Conservation (phyloP, 2,797 vertebrate species). For the Amblyopsis hoosieri region DNA sequence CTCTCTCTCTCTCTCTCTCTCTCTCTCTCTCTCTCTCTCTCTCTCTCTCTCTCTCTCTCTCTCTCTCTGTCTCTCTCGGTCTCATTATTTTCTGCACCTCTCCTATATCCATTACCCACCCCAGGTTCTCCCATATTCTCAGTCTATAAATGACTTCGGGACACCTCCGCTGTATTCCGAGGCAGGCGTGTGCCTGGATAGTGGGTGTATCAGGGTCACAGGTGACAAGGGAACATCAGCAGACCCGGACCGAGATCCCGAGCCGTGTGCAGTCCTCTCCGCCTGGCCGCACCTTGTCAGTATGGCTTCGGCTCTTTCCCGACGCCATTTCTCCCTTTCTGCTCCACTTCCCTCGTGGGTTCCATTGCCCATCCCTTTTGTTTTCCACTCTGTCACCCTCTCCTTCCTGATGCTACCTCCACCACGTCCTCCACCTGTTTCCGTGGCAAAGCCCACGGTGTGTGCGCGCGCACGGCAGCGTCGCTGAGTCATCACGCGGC, state of each 20-base stretch:
- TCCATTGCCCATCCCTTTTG: conserved; percentile 22
- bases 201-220: conserved; percentile 18
- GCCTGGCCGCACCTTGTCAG: conserved; percentile 3
- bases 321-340: conserved; percentile 3
- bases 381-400: conserved; percentile 11
- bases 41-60: too few species aligned
- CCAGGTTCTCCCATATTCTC: conserved; percentile 2
- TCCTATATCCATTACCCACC: conserved; percentile 8
- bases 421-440: conserved; percentile 18
- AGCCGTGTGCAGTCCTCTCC: conserved; percentile 12
- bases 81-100: not conserved
- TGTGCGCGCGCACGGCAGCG: conserved; percentile 37
- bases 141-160: conserved; percentile 4
- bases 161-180: conserved; percentile 17
- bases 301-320: conserved; percentile 5
- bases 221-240: conserved; percentile 13
- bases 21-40: not conserved
- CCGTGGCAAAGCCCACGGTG: conserved; percentile 37
- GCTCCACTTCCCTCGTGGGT: conserved; percentile 6
- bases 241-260: not conserved
- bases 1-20: not conserved
- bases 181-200: too few species aligned
- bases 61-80: not conserved
- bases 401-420: conserved; percentile 11
- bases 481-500: conserved; percentile 65